These are phyloP conservation scores for Halichoeres trimaculatus DNA, from an alignment of 2,113 vertebrate species.

Conservation along the genomic window DNA sequence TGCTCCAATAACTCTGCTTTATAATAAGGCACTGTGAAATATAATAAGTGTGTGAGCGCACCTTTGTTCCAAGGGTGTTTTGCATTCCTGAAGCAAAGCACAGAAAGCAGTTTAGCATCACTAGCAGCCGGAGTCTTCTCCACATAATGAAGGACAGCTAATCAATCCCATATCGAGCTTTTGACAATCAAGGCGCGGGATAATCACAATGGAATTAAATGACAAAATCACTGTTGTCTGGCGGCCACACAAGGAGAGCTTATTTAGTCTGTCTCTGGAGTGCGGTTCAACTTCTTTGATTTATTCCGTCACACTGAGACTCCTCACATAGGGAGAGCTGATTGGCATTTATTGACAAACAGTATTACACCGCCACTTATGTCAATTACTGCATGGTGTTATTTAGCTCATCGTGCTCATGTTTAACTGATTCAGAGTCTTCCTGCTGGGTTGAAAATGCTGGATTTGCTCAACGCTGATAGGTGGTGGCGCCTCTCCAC, in stretches of 20 bases:
- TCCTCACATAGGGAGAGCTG: constrained; percentile 41
- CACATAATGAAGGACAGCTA: constrained; percentile 60
- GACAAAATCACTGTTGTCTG: constrained; percentile 55
- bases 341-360: constrained; percentile 73
- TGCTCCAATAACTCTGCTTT: constrained; percentile 54
- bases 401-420: constrained; percentile 49
- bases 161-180: constrained; percentile 73
- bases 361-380: constrained; percentile 53
- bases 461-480: constrained; percentile 29
- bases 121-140: constrained; percentile 49
- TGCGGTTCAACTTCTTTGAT: constrained; percentile 44
- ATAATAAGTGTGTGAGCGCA: constrained; percentile 38
- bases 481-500: constrained; percentile 11
- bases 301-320: constrained; percentile 50
- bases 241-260: constrained; percentile 46
- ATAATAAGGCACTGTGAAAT: constrained; percentile 42
- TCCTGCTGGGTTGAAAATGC: constrained; percentile 32
- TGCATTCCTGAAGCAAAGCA: constrained; percentile 50
- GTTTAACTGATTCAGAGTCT: constrained; percentile 45
- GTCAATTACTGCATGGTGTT: constrained; percentile 60
- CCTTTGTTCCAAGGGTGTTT: constrained; percentile 39
- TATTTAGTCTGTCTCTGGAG: constrained; percentile 47
- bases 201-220: constrained; percentile 66
- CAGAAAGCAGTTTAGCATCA: constrained; percentile 52
- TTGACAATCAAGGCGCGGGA: constrained; percentile 68